phyloP scores from a whole-genome alignment of 2,888 invertebrate species.

The Rhagonycha lutea region DNA sequence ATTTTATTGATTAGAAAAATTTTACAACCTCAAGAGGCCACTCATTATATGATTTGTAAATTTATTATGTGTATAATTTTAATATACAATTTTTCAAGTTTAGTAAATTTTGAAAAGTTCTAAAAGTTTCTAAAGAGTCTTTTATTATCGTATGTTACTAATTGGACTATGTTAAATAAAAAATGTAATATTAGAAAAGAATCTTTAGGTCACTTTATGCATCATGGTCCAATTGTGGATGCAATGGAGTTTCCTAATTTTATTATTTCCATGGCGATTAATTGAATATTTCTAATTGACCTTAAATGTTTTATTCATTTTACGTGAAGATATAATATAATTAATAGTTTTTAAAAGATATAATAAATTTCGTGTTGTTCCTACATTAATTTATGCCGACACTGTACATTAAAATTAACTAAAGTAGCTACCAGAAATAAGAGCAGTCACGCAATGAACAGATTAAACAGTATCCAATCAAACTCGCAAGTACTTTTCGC shows the following conservation, averaged over 20 bases:
- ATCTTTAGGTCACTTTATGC: too few relatives aligned
- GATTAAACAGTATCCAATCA: constrained; percentile 49
- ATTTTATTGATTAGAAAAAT: constrained; percentile 1
- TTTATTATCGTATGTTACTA: too few relatives aligned
- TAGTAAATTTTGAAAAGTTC: too few relatives aligned
- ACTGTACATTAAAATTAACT: constrained; percentile 27
- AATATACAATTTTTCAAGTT: too few relatives aligned
- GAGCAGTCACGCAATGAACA: constrained; percentile 45
- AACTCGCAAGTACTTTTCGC: constrained; percentile 46
- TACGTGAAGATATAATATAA: neutral
- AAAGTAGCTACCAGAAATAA: constrained; percentile 24
- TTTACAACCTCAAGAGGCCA: neutral
- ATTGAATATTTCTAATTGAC: neutral
- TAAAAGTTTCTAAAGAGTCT: too few relatives aligned
- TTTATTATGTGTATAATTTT: too few relatives aligned
- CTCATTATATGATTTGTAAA: neutral
- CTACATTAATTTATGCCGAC: constrained; percentile 27
- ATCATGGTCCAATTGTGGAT: too few relatives aligned
- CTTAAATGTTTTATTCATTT: neutral
- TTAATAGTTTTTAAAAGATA: constrained; percentile 18
- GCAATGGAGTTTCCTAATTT: too few relatives aligned
- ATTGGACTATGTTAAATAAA: too few relatives aligned
- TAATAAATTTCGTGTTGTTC: constrained; percentile 22
- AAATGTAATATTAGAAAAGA: too few relatives aligned
- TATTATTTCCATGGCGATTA: neutral